Evolutionary conservation across 2,113 vertebrate genomes (phyloP).

Genomic region (Zapornia atra): DNA sequence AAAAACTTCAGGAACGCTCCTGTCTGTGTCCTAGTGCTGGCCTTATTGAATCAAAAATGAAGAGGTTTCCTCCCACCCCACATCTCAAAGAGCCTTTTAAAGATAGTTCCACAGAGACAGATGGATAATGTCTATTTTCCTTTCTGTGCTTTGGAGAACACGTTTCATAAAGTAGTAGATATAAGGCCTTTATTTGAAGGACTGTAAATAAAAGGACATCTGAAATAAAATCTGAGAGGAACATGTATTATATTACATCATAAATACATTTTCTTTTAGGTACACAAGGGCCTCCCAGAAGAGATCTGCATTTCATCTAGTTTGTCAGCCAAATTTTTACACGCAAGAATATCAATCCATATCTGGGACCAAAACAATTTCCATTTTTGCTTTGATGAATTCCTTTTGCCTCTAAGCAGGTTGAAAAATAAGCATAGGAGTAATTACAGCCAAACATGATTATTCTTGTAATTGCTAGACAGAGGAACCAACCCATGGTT

Average conservation of each 20-base stretch:
- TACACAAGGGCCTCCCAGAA: not conserved
- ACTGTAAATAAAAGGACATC: not conserved
- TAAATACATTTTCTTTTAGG: not conserved
- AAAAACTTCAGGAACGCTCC: not conserved
- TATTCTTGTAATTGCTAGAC: not conserved
- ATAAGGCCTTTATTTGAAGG: not conserved
- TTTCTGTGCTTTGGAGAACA: not conserved
- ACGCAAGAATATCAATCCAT: not conserved
- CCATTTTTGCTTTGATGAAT: not conserved
- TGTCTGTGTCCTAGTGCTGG: not conserved
- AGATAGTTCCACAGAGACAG: not conserved
- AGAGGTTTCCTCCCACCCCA: not conserved
- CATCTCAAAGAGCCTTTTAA: not conserved
- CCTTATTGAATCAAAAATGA: not conserved
- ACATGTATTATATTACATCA: too few species aligned
- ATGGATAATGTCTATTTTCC: not conserved
- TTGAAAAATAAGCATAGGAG: not conserved
- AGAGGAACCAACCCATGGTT: not conserved
- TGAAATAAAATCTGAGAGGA: not conserved
- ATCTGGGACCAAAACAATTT: not conserved
- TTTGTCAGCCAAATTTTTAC: not conserved
- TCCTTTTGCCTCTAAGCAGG: conserved; percentile 4
- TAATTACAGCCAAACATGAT: not conserved
- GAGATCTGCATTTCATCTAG: not conserved
- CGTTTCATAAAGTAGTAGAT: not conserved